These are phyloP conservation scores for Heterodera carotae DNA, from an alignment of 1,140 invertebrate genomes.

Conservation along the genomic window DNA sequence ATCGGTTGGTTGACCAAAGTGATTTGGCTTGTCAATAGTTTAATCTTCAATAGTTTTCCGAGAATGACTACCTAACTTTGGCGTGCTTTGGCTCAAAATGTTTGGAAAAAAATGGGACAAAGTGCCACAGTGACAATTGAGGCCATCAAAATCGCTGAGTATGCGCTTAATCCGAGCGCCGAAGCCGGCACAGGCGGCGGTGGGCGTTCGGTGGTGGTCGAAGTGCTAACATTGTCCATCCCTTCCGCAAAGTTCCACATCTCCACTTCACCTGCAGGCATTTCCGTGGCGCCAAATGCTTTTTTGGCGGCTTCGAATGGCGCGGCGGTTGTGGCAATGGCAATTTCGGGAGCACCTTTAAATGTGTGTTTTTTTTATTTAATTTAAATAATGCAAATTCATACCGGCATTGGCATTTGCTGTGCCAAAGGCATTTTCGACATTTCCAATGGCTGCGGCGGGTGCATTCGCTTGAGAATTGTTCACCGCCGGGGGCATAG, in stretches of 20 bases:
- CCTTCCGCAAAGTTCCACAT: neutral
- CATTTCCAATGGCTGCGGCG: too few relatives aligned
- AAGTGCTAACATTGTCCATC: neutral
- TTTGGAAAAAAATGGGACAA: neutral
- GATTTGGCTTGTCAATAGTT: too few relatives aligned
- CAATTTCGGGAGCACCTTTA: neutral
- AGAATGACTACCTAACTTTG: too few relatives aligned
- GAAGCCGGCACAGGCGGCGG: conserved; percentile 23
- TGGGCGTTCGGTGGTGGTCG: neutral
- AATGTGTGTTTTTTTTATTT: too few relatives aligned
- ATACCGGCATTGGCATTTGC: neutral
- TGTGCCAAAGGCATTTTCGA: neutral
- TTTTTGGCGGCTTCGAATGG: neutral
- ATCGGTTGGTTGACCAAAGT: too few relatives aligned
- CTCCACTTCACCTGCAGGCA: neutral
- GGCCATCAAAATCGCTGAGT: neutral
- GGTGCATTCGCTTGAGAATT: neutral
- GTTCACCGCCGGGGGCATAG: neutral
- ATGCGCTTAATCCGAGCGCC: neutral
- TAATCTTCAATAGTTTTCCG: too few relatives aligned
- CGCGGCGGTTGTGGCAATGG: neutral
- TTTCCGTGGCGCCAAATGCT: neutral
- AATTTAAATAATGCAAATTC: neutral
- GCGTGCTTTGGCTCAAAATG: neutral
- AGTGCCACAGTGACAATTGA: neutral